phyloP scores from a whole-genome alignment of 2,888 invertebrate species.

The Chironomus tentans region DNA sequence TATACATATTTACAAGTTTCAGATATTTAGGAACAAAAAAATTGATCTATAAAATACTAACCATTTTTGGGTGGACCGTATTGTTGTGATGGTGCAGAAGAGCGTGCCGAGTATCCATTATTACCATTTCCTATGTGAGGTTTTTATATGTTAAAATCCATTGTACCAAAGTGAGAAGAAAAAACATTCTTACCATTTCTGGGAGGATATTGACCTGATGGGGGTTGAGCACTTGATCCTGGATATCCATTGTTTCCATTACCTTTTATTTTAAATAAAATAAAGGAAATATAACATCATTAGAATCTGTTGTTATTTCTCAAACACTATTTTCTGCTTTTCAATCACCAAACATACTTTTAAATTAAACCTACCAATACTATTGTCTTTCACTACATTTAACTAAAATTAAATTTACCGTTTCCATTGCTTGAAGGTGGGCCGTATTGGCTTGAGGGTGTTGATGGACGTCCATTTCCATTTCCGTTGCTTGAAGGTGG shows the following conservation, averaged over 20 bases:
- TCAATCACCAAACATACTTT: too few species aligned
- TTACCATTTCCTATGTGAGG: not conserved
- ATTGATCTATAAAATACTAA: too few species aligned
- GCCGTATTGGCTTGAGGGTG: not conserved
- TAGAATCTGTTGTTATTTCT: too few species aligned
- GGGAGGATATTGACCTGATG: not conserved
- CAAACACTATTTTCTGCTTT: too few species aligned
- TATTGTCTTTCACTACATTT: too few species aligned
- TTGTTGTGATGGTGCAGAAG: not conserved
- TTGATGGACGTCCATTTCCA: not conserved
- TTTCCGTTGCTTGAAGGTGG: slow-evolving; percentile 6
- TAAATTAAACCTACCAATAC: too few species aligned
- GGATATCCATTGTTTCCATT: not conserved
- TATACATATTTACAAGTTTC: not conserved
- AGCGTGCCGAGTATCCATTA: not conserved
- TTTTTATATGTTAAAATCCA: not conserved
- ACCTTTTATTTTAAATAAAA: too few species aligned
- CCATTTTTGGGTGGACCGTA: not conserved
- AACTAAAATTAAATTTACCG: not conserved
- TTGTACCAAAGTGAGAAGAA: too few species aligned
- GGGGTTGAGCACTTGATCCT: not conserved
- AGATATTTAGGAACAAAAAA: too few species aligned
- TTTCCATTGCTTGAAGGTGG: slow-evolving; percentile 1
- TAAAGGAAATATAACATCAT: too few species aligned
- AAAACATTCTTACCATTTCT: not conserved